Evolutionary conservation across 1,140 invertebrate genomes (phyloP), one percentile per base, ranked within the genome.

Genomic region (Leptopilina clavipes): DNA sequence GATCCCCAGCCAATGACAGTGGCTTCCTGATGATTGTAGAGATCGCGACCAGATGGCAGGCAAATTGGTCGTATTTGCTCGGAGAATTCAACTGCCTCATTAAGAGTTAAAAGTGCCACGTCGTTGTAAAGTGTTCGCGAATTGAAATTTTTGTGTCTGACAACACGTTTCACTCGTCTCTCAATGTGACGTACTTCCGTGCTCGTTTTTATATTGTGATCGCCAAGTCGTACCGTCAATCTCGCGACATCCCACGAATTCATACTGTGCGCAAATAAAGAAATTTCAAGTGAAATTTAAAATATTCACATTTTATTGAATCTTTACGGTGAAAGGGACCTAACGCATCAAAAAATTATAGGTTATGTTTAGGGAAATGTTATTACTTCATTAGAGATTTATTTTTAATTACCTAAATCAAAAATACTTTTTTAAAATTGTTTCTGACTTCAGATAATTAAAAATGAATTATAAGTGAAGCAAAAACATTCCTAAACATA

Each of bases 1-100:
- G 94, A 95, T 22, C 95, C 95, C 96, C 95, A 97, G 10, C 96
- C 96, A 71, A 96, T 95, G 6, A 97, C 96, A 0, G 95, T 96
- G 1, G 93, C 95, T 1, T 92, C 91, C 76, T 93, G 92, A 37
- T 95, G 94, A 56, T 93, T 89, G 83, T 95, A 96, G 5, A 92
- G 86, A 81, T 91, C 86, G 0, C 92, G 89, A 1, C 93, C 92
- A 12, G 90, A 88, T 1, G 96, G 95, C 74, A 98, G 90, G 85
- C 97, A 98, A 59, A 98, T 93, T 0, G 97, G 95, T 76, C 95
- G 92, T 70, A 98, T 94, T 83, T 94, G 93, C 74, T 93, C 92
- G 1, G 92, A 93, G 87, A 94, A 97, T 65, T 92, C 89, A 0
- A 98, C 94, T 0, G 96, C 94, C 72, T 93, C 93, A 81, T 94